Evolutionary conservation across 92 coral and sea anemone genomes (phyloP).

Genomic region (Phenganax subtilis): DNA sequence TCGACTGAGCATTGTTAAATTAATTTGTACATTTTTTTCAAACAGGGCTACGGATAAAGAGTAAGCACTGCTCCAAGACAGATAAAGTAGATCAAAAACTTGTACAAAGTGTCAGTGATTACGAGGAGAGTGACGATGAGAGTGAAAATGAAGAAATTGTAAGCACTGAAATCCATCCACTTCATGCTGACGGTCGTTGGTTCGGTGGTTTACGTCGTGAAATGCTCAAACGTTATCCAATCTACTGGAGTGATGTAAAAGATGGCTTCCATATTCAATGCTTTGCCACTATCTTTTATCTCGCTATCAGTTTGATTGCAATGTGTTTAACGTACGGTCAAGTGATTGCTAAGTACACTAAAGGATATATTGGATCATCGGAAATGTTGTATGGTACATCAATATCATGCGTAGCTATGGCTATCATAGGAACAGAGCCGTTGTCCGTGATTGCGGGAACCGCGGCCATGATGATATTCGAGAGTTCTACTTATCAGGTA

Average conservation of each 20-base stretch:
- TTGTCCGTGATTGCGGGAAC: conserved; percentile 33
- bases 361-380: conserved; percentile 29
- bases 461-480: conserved; percentile 40
- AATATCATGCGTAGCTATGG: conserved; percentile 21
- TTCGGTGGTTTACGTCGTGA: conserved; percentile 39
- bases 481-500: conserved; percentile 37
- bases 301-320: conserved; percentile 35
- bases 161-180: conserved; percentile 17
- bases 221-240: conserved; percentile 20
- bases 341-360: conserved; percentile 33
- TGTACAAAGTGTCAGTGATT: neutral
- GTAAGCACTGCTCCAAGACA: neutral
- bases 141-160: conserved; percentile 15
- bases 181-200: conserved; percentile 37
- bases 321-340: conserved; percentile 41
- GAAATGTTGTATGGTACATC: conserved; percentile 30
- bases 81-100: neutral
- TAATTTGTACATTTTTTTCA: neutral
- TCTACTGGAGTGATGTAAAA: conserved; percentile 27
- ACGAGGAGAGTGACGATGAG: neutral
- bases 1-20: too few species aligned
- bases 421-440: conserved; percentile 33
- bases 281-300: conserved; percentile 16
- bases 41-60: conserved; percentile 1
- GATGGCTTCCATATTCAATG: conserved; percentile 34